Percentiles rank a stretch among this genome's conserved stretches.
Conservation (phyloP, 2,797 vertebrate species). For the Limosa lapponica region DNA sequence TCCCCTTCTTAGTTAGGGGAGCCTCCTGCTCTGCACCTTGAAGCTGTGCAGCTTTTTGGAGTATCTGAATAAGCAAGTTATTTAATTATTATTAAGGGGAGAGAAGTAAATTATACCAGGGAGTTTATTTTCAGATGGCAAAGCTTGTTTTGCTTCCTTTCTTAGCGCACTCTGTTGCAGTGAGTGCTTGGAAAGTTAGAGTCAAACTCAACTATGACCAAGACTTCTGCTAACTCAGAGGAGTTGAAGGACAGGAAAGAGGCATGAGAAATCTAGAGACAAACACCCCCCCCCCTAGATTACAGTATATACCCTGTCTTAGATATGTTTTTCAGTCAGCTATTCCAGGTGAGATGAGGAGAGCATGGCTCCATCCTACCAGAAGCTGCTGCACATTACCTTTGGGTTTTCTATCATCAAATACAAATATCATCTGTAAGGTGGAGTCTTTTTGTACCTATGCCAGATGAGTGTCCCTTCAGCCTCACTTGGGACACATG, state of each 20-base stretch:
- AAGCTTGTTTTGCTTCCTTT: background rate
- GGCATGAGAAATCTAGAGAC: background rate
- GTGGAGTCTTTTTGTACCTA: background rate
- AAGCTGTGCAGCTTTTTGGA: background rate
- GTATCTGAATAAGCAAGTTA: background rate
- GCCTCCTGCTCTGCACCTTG: background rate
- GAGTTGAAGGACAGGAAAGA: background rate
- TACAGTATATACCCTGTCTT: accelerated
- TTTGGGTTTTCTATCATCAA: background rate
- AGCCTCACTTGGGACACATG: accelerated
- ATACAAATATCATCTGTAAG: background rate
- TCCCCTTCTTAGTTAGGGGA: background rate
- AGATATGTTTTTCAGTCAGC: background rate
- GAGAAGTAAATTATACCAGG: background rate
- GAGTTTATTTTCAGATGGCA: background rate
- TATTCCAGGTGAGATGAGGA: background rate
- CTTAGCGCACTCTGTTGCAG: background rate
- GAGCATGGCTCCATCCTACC: accelerated
- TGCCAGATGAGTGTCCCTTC: background rate
- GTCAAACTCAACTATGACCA: background rate
- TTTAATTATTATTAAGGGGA: background rate
- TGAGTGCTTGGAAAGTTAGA: background rate
- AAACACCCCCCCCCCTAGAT: accelerated
- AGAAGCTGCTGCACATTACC: background rate
- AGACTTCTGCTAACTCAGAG: background rate